A percentile compares a stretch with the other conserved stretches of the same genome.
phyloP scores from a whole-genome alignment of 2,888 invertebrate genomes.

The Yponomeuta malinellus region DNA sequence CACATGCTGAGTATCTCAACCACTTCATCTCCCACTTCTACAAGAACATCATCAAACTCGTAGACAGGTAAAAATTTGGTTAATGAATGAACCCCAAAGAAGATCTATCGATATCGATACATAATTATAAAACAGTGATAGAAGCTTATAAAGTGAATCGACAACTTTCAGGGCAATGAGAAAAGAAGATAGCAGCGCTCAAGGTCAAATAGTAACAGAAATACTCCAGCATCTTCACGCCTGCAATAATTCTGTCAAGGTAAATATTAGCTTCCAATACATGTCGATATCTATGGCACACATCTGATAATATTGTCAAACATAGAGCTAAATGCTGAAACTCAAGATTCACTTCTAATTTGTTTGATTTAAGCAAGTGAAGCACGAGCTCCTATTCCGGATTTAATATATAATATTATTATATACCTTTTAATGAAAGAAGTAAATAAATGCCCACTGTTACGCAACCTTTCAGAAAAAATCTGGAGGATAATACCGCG shows the following conservation, averaged over 20 bases:
- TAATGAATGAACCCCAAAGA: background rate
- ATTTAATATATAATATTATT: too few species aligned
- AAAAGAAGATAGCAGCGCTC: constrained; percentile 95
- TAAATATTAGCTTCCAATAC: constrained; percentile 28
- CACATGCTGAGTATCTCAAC: constrained; percentile 94
- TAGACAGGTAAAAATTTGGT: constrained; percentile 78
- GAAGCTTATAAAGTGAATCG: background rate
- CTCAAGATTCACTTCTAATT: too few species aligned
- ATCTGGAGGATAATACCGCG: too few species aligned
- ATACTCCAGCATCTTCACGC: constrained; percentile 96
- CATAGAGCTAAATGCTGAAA: too few species aligned
- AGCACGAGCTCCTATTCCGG: too few species aligned
- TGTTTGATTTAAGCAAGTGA: too few species aligned
- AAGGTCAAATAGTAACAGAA: constrained; percentile 95
- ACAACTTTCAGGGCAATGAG: constrained; percentile 84
- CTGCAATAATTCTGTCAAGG: constrained; percentile 93
- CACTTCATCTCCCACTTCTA: constrained; percentile 97
- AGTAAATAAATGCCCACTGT: too few species aligned
- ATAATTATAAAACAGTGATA: too few species aligned
- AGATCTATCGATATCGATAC: background rate
- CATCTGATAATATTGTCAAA: too few species aligned
- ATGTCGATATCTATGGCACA: too few species aligned
- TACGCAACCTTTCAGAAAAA: too few species aligned
- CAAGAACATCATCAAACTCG: constrained; percentile 92
- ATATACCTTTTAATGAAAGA: too few species aligned